Evolutionary conservation across 2,888 invertebrate genomes (phyloP).

Genomic region (Sarcophaga caerulescens): DNA sequence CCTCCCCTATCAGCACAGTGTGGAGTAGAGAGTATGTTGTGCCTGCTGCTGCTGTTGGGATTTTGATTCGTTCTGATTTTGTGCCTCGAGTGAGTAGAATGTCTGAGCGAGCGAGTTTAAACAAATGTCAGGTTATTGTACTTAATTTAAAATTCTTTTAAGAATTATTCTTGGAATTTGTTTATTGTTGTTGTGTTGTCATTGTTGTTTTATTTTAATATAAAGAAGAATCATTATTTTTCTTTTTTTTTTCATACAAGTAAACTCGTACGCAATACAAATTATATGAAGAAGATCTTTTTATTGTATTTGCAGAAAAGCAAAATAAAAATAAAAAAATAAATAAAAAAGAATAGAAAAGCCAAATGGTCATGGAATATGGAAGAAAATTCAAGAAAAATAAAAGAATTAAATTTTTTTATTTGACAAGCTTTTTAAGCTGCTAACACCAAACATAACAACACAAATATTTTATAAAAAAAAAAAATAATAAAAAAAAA

Average conservation of each 20-base stretch:
- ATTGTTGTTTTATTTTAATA: background rate
- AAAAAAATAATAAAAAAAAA: background rate
- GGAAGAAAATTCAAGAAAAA: background rate
- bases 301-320: slow-evolving; percentile 15
- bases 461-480: background rate
- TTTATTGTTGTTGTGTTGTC: slow-evolving; percentile 28
- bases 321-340: background rate
- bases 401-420: slow-evolving; percentile 28
- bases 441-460: background rate
- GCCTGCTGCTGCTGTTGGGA: slow-evolving; percentile 13
- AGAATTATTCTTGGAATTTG: slow-evolving; percentile 52
- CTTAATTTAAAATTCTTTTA: slow-evolving; percentile 63
- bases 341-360: slow-evolving; percentile 1
- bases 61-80: slow-evolving; percentile 5
- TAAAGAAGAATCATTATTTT: background rate
- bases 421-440: slow-evolving; percentile 46
- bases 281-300: slow-evolving; percentile 1
- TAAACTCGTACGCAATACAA: background rate
- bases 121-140: slow-evolving; percentile 57
- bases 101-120: background rate
- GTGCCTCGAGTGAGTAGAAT: slow-evolving; percentile 20
- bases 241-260: slow-evolving; percentile 10
- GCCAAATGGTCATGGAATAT: background rate
- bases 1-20: background rate
- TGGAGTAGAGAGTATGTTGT: background rate